Base-by-base conservation (phyloP, 2,113 vertebrate species). In the Brevimyrus niger region DNA sequence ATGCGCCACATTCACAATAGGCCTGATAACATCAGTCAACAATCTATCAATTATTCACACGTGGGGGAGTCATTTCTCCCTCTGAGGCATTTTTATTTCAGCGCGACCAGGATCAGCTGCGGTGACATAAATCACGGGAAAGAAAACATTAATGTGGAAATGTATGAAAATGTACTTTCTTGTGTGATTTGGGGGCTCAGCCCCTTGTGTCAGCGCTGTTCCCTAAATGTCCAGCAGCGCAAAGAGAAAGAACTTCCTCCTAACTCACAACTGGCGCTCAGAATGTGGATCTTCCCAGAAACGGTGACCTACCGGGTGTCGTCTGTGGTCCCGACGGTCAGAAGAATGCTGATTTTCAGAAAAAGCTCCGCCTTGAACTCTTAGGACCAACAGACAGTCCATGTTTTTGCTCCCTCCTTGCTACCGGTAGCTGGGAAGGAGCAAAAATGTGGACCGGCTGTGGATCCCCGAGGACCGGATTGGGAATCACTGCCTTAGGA, bases 21-120 rank as follows among this genome's bases (percentile, higher is more conserved):
- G n/a, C 31, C 42, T 38, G 35, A 69, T 88, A 88, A 65, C 58
- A 88, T 88, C 87, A 65, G 87, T 88, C 87, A 88, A 46, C 87
- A 47, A 42, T 31, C 58, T 69, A 88, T 69, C 87, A 88, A 69
- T 88, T 88, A 88, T 73, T 69, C 53, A 88, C 87, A 88, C 44
- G 69, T 27, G 44, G 73, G 51, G 42, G 31, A 27, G n/a, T 61
- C 44, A 48, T 48, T 88, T 73, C 87, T 73, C 42, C 35, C 61
- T 15, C 44, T 4, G 61, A 73, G 55, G 46, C 61, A 65, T 88
- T 88, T 88, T 65, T 65, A 88, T 88, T 65, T 88, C 31, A 65
- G 35, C 55, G 31, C 61, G 17, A n/a, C 42, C 19, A 21, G 61
- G 44, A 69, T 88, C 23, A 31, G 61, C 23, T 48, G 23, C 8